Conservation (phyloP, 2,797 vertebrate species). For the Enteromius mattozi region DNA sequence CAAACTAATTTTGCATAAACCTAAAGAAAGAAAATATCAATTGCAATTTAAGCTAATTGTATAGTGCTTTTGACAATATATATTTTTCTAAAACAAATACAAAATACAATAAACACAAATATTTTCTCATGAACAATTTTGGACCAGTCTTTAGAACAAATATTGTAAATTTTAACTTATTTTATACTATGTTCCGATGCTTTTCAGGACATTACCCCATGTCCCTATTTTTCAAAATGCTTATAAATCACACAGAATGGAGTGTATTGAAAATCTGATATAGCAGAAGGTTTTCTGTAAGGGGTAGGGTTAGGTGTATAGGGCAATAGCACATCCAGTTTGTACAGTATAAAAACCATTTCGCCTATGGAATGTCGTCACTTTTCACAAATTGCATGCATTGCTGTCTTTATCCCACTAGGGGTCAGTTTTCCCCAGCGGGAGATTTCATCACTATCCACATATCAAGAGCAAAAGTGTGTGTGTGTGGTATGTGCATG, state of each 20-base stretch:
- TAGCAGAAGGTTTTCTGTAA: no score
- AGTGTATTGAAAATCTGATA: no score
- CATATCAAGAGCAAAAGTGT: neutral
- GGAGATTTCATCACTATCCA: neutral
- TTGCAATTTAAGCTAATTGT: neutral
- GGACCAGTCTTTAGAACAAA: no score
- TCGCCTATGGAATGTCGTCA: no score
- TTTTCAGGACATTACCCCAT: no score
- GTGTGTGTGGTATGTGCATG: no score
- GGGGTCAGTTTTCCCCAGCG: neutral
- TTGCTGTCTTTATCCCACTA: constrained; percentile 19
- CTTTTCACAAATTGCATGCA: neutral
- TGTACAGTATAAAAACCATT: no score
- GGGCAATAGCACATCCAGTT: no score
- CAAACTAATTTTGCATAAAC: neutral
- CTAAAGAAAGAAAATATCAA: no score
- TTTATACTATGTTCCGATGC: neutral
- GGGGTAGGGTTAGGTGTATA: no score
- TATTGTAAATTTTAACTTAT: neutral
- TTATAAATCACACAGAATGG: no score
- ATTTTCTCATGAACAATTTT: neutral
- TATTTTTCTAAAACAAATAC: neutral
- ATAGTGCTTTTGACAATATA: neutral
- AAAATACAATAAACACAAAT: neutral
- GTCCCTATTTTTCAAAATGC: no score